These are phyloP conservation scores for Hyles lineata DNA, from an alignment of 2,888 invertebrate genomes.

Conservation along the genomic window DNA sequence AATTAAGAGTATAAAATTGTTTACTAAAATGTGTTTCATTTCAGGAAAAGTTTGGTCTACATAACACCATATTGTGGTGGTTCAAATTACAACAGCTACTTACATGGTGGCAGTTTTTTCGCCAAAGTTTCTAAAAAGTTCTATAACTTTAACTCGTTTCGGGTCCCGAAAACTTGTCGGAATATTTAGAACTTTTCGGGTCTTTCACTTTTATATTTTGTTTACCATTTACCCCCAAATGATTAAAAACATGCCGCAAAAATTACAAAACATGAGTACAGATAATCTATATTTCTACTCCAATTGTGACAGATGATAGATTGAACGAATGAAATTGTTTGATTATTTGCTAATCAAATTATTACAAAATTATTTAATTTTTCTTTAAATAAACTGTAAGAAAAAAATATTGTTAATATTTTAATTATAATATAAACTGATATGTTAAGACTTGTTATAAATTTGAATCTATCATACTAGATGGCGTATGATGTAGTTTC, in stretches of 20 bases:
- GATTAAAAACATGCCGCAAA: neutral
- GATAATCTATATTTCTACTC: neutral
- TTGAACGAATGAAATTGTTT: neutral
- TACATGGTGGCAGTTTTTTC: constrained; percentile 2
- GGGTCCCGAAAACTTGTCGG: neutral
- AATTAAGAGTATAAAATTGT: too few species aligned
- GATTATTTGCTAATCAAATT: neutral
- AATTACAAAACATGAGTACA: neutral
- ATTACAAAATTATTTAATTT: neutral
- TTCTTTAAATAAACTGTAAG: too few species aligned
- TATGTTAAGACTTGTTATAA: neutral
- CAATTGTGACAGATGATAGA: neutral
- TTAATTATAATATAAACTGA: too few species aligned
- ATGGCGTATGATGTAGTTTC: neutral
- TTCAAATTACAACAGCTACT: neutral
- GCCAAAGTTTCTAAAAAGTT: neutral
- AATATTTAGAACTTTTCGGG: neutral
- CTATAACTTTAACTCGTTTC: neutral
- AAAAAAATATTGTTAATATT: too few species aligned
- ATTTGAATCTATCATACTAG: constrained; percentile 12
- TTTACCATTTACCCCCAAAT: constrained; percentile 20
- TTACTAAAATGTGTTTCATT: neutral
- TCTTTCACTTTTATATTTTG: constrained; percentile 1
- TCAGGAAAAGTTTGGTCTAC: neutral
- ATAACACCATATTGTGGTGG: neutral